Evolutionary conservation across 2,888 invertebrate species (phyloP), one percentile per base, ranked within the genome.

Genomic region (Pollenia angustigena): DNA sequence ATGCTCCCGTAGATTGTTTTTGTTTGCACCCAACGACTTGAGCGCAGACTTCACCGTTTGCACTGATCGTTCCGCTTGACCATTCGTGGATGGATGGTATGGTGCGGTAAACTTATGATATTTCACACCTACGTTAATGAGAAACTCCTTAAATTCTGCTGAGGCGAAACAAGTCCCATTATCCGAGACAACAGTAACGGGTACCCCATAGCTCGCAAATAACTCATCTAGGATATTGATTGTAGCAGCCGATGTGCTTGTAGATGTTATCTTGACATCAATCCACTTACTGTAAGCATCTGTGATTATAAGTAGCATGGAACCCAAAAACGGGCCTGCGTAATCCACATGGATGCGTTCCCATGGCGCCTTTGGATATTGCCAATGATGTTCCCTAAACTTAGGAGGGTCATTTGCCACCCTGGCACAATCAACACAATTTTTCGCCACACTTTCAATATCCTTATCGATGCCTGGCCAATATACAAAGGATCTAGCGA

Each of bases 61-160:
- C 6, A 68, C 68, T 6, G 81, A 81, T 6, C 81, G 12, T n/a
- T 81, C 81, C 0, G 79, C 79, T 8, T 80, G 54, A 1, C 62
- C 71, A 44, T 80, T 71, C 0, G 79, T 58, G 7, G 58, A 18
- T 62, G 62, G 71, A 40, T 71, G 62, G 44, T 69, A 69, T 42
- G 62, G 62, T 44, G 72, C 40, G 12, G 42, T 80, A 32, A 58
- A 71, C 14, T 74, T 80, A 8, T 81, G 54, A 12, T 52, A 72
- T 14, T 58, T 81, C 3, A 74, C 74, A 0, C 81, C 74, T 0
- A 58, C 3, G 6, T 58, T 56, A 1, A 9, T 56, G 4, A 81
- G 68, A 68, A 42, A 81, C 1, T 66, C 23, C 4, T 66, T 68
- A n/a, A 81, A 80, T 23, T 74, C 68, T 4, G 23, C 14, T 32